Evolutionary conservation across 2,113 vertebrate genomes (phyloP).

Genomic region (Columba livia): DNA sequence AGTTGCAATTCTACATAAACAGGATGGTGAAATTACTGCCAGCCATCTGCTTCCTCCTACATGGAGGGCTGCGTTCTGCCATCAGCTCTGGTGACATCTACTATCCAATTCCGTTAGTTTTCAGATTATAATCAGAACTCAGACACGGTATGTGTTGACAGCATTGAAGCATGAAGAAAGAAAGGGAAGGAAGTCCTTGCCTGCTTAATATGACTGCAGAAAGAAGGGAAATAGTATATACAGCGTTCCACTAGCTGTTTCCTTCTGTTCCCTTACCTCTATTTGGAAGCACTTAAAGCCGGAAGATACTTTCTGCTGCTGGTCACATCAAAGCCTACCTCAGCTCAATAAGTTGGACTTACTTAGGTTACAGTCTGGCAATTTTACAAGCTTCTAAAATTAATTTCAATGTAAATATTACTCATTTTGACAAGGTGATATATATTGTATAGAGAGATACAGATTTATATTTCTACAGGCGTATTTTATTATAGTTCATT

Average conservation of each 20-base stretch:
- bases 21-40: neutral
- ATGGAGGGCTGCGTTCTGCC: neutral
- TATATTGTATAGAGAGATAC: neutral
- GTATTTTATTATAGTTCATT: neutral
- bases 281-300: neutral
- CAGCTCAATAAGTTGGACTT: neutral
- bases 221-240: neutral
- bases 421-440: neutral
- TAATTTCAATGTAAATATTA: conserved; percentile 34
- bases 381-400: neutral
- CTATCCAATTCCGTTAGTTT: neutral
- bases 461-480: neutral
- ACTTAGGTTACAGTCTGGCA: neutral
- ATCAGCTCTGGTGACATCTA: neutral
- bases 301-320: neutral
- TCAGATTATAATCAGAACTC: neutral
- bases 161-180: neutral
- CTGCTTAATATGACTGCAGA: neutral
- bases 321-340: neutral
- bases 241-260: neutral
- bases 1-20: neutral
- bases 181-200: neutral
- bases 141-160: neutral
- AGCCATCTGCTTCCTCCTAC: neutral
- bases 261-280: neutral